Conservation (phyloP, 1,140 invertebrate genomes). For the Bombus haemorrhoidalis region DNA sequence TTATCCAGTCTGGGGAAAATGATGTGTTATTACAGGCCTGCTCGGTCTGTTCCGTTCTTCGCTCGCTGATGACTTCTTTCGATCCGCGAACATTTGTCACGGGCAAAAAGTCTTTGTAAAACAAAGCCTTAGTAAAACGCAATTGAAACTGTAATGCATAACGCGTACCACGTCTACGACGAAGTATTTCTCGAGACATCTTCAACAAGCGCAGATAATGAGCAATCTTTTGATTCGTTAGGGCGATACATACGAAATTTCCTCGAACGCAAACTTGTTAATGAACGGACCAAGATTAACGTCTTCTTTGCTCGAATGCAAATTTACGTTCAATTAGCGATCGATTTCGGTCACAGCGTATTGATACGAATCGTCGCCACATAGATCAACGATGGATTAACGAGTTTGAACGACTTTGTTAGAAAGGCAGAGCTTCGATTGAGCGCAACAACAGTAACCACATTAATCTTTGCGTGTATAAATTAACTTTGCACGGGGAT, state of each 20-base stretch:
- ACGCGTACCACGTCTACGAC: background rate
- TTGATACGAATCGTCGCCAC: background rate
- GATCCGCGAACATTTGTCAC: background rate
- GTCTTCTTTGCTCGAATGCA: too few relatives aligned
- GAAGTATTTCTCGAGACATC: background rate
- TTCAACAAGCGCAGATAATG: too few relatives aligned
- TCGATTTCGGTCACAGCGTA: background rate
- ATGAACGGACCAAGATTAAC: too few relatives aligned
- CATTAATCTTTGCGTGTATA: constrained; percentile 5
- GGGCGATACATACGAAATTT: rapidly evolving
- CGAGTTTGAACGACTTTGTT: background rate
- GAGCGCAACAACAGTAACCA: background rate
- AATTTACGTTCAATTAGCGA: too few relatives aligned
- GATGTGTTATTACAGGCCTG: constrained; percentile 57
- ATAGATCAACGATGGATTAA: background rate
- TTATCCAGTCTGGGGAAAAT: constrained; percentile 47
- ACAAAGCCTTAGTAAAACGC: too few relatives aligned
- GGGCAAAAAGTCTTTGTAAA: constrained; percentile 5
- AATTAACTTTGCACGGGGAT: constrained; percentile 10
- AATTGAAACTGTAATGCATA: too few relatives aligned
- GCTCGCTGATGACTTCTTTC: constrained; percentile 2
- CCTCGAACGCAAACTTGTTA: too few relatives aligned
- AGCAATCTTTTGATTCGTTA: too few relatives aligned
- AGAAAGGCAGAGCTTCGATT: background rate
- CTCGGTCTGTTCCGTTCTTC: background rate